Conservation (phyloP, 2,888 invertebrate species). For the Agrochola lota region DNA sequence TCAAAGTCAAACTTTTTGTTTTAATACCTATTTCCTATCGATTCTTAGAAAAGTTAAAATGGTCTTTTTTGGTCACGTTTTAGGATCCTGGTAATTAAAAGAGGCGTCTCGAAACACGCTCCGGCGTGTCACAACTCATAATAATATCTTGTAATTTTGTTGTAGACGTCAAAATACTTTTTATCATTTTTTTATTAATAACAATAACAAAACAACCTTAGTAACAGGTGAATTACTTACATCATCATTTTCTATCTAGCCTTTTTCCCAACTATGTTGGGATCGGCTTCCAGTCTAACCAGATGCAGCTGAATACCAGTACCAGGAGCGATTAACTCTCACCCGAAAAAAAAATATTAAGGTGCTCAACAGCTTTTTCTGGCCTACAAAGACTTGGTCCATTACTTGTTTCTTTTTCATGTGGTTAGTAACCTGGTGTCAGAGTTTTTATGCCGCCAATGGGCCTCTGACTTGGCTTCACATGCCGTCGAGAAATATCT, state of each 20-base stretch:
- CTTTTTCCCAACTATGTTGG: no score
- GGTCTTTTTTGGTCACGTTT: conserved; percentile 18
- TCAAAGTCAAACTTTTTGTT: conserved; percentile 44
- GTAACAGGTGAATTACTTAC: background rate
- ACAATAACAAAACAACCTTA: no score
- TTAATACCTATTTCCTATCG: background rate
- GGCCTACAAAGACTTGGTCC: background rate
- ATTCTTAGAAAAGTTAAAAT: conserved; percentile 20
- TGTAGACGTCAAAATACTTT: background rate
- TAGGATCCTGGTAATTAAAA: conserved; percentile 16
- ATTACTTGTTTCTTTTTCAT: no score
- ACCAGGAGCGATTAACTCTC: background rate
- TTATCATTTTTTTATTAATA: background rate
- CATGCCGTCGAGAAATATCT: no score
- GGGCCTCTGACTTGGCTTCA: no score
- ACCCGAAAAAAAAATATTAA: background rate
- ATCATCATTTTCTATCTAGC: background rate
- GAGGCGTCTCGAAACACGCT: conserved; percentile 5
- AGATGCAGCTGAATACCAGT: background rate
- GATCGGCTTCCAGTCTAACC: background rate
- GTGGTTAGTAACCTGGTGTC: no score
- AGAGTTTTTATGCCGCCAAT: no score
- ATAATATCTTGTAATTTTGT: background rate
- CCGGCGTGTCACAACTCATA: conserved; percentile 10
- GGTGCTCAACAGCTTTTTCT: background rate